Percentiles rank a stretch among this genome's conserved stretches.
Conservation (phyloP, 2,113 vertebrate genomes). For the Microtus pennsylvanicus region DNA sequence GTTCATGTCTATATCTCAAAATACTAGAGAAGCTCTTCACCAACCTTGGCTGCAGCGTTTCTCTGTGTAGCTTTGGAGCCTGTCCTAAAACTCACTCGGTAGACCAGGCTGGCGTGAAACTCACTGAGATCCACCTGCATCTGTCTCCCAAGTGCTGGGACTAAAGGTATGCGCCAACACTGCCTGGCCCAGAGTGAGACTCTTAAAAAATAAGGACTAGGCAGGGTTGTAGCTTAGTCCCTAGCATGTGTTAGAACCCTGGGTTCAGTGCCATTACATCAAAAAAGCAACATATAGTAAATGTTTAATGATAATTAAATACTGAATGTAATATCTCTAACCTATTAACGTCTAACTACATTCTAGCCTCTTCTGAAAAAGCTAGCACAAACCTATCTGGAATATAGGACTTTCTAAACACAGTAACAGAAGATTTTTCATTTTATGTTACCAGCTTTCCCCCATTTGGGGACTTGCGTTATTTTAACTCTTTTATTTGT, state of each 20-base stretch:
- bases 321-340: constrained; percentile 16
- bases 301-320: neutral
- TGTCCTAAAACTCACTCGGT: too few relatives aligned
- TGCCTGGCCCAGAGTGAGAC: neutral
- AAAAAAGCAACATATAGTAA: neutral
- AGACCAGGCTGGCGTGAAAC: too few relatives aligned
- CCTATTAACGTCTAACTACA: neutral
- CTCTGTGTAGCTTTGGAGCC: too few relatives aligned
- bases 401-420: constrained; percentile 12
- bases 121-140: too few relatives aligned
- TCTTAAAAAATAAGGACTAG: neutral
- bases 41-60: too few relatives aligned
- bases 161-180: too few relatives aligned
- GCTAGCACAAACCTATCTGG: neutral
- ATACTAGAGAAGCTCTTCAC: neutral
- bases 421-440: constrained; percentile 10
- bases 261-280: neutral
- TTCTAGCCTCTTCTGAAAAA: constrained; percentile 28
- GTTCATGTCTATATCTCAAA: neutral
- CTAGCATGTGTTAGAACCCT: neutral
- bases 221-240: neutral
- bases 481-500: constrained; percentile 48
- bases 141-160: too few relatives aligned
- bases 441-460: constrained; percentile 22
- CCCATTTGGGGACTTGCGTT: neutral